Evolutionary conservation across 1,140 invertebrate species (phyloP).

Genomic region (Drosophila chauvacae): DNA sequence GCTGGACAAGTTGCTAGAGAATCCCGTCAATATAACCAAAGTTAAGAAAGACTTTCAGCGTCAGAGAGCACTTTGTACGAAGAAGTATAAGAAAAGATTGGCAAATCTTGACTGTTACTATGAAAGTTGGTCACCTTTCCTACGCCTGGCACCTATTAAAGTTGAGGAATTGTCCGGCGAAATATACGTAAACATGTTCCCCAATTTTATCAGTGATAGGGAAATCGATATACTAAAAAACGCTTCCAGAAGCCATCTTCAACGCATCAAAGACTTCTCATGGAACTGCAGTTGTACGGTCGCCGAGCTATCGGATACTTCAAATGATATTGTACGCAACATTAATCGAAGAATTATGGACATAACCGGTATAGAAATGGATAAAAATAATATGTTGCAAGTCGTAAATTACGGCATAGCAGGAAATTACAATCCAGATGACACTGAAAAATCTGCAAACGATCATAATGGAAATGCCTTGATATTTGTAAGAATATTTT

Average conservation of each 20-base stretch:
- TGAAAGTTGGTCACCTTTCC: neutral
- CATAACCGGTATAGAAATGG: neutral
- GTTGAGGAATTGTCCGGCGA: neutral
- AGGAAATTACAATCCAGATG: constrained; percentile 31
- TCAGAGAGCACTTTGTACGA: constrained; percentile 6
- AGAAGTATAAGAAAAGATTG: neutral
- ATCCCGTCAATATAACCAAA: neutral
- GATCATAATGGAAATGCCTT: constrained; percentile 7
- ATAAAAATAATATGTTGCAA: constrained; percentile 1
- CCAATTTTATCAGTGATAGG: neutral
- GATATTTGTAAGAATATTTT: constrained; percentile 15
- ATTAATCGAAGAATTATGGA: constrained; percentile 13
- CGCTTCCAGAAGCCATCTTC: neutral
- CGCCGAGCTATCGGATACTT: neutral
- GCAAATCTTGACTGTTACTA: constrained; percentile 2
- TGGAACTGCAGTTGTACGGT: constrained; percentile 27
- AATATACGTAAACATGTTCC: neutral
- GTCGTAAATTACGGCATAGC: constrained; percentile 33
- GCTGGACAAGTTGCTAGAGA: neutral
- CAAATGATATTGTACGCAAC: constrained; percentile 3
- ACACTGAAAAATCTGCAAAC: neutral
- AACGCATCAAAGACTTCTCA: neutral
- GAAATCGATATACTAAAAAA: constrained; percentile 18
- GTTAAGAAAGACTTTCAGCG: neutral
- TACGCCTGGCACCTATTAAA: constrained; percentile 11